A percentile compares a stretch with the other conserved stretches of the same genome.
These are phyloP conservation scores for Corythucha ciliata DNA, from an alignment of 2,888 invertebrate species.

Conservation along the genomic window DNA sequence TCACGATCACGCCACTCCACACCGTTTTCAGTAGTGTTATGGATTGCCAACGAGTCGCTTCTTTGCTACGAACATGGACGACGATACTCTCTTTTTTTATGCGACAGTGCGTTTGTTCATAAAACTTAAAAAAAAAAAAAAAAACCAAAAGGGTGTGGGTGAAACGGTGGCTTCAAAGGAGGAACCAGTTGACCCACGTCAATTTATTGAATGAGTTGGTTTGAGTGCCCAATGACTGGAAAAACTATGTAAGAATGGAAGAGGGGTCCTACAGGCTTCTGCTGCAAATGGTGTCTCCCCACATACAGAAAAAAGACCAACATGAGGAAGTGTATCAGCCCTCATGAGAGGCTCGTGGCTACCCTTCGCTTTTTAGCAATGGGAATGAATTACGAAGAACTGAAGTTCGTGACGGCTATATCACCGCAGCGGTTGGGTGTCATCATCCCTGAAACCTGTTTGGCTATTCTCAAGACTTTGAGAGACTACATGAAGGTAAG, in stretches of 20 bases:
- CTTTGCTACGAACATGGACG: no score
- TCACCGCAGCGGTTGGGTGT: slow-evolving; percentile 15
- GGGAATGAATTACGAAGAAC: slow-evolving; percentile 11
- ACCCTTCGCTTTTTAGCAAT: slow-evolving; percentile 12
- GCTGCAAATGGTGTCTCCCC: slow-evolving; percentile 1
- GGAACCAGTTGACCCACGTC: slow-evolving; percentile 5
- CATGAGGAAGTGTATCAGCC: slow-evolving; percentile 5
- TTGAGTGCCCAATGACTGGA: slow-evolving; percentile 10
- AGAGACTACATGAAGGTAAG: no score
- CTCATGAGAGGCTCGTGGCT: slow-evolving; percentile 10
- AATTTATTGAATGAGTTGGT: slow-evolving; percentile 9
- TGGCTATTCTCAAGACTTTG: slow-evolving; percentile 11
- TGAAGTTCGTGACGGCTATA: slow-evolving; percentile 14
- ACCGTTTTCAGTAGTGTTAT: slow-evolving; percentile 5
- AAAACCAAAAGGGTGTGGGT: slow-evolving; percentile 8
- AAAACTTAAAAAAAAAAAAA: no score
- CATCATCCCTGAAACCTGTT: slow-evolving; percentile 14
- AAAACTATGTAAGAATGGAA: slow-evolving; percentile 9
- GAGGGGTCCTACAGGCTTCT: slow-evolving; percentile 4
- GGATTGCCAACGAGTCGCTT: no score
- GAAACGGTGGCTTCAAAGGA: slow-evolving; percentile 13
- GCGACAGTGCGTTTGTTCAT: no score
- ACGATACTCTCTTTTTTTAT: no score
- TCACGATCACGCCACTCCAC: slow-evolving; percentile 15
- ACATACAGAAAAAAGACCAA: not conserved